Evolutionary conservation across 2,797 vertebrate genomes (phyloP).

Genomic region (Peromyscus aztecus): DNA sequence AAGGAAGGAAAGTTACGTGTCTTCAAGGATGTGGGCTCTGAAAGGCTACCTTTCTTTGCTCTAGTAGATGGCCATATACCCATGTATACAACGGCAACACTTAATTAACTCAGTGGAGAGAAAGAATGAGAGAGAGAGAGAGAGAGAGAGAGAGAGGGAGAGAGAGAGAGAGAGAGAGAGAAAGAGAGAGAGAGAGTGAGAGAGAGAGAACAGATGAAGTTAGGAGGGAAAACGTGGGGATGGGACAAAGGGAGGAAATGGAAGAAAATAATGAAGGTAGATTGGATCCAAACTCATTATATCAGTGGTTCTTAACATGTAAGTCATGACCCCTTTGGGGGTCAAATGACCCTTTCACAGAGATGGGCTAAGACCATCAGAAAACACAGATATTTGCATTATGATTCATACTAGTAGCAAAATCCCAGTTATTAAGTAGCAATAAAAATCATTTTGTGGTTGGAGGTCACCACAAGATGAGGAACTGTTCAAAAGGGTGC

Average conservation of each 20-base stretch:
- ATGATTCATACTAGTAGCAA: neutral
- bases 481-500: neutral
- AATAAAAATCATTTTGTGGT: neutral
- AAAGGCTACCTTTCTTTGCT: neutral
- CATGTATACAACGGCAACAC: neutral
- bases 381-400: neutral
- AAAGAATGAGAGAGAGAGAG: too few species aligned
- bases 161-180: neutral
- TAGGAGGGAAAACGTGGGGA: neutral
- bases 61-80: neutral
- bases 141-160: too few species aligned
- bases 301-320: neutral
- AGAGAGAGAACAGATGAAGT: neutral
- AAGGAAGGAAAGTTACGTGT: neutral
- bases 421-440: neutral
- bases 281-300: neutral
- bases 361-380: neutral
- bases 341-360: neutral
- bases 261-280: neutral
- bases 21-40: neutral
- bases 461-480: neutral
- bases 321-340: too few species aligned
- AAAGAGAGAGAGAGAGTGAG: rapidly evolving
- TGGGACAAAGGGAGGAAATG: neutral
- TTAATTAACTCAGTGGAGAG: neutral